Evolutionary conservation across 2,113 vertebrate genomes (phyloP).

Genomic region (Clarias gariepinus): DNA sequence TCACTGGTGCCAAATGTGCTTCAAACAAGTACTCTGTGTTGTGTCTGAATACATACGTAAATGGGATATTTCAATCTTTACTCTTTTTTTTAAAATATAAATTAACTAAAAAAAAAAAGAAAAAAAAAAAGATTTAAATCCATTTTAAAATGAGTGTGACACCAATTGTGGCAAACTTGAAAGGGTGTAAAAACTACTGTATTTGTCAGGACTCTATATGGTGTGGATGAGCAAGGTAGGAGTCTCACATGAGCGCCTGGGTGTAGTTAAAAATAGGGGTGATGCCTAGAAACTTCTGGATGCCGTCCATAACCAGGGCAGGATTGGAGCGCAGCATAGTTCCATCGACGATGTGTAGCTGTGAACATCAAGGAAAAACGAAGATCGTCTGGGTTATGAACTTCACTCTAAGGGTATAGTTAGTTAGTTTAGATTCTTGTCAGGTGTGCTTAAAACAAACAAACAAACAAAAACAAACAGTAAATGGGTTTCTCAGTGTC

Average conservation of each 20-base stretch:
- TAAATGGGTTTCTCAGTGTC: neutral
- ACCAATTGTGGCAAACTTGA: too few relatives aligned
- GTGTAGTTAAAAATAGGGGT: slow-evolving; percentile 91
- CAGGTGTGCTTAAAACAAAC: neutral
- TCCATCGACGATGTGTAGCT: slow-evolving; percentile 93
- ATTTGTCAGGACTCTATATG: neutral
- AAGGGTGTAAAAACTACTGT: neutral
- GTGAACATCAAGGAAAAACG: slow-evolving; percentile 38
- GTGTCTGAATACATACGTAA: too few relatives aligned
- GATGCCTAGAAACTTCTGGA: slow-evolving; percentile 92
- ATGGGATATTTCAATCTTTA: too few relatives aligned
- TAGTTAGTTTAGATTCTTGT: neutral
- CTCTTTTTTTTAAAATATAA: too few relatives aligned
- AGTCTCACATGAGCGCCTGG: slow-evolving; percentile 76
- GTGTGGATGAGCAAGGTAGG: neutral
- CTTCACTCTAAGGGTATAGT: neutral
- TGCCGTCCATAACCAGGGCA: slow-evolving; percentile 85
- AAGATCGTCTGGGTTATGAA: neutral
- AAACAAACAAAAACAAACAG: neutral
- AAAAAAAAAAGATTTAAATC: too few relatives aligned
- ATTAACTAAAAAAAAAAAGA: too few relatives aligned
- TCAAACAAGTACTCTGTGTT: too few relatives aligned
- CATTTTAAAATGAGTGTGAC: too few relatives aligned
- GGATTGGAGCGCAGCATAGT: slow-evolving; percentile 87
- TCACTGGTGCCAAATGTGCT: too few relatives aligned